These are phyloP conservation scores for Agrotis segetum DNA, from an alignment of 2,888 invertebrate species.

Conservation along the genomic window DNA sequence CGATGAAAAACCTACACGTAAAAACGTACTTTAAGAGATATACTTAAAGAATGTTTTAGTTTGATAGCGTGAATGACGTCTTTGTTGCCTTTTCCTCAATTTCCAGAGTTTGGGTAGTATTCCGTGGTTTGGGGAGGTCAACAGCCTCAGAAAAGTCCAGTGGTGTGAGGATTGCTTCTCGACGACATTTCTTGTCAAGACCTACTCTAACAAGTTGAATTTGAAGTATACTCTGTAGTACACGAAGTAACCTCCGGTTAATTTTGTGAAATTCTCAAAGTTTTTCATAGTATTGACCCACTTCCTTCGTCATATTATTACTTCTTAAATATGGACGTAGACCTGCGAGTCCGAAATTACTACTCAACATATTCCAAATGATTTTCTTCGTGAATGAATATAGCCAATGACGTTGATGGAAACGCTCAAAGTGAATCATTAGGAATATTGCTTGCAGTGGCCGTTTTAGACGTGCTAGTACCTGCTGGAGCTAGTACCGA, in stretches of 20 bases:
- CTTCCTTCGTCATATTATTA: not conserved
- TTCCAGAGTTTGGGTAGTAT: conserved; percentile 52
- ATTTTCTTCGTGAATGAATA: no score
- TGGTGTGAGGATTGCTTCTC: conserved; percentile 38
- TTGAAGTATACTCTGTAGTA: conserved; percentile 13
- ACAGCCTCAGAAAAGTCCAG: conserved; percentile 56
- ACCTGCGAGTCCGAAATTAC: no score
- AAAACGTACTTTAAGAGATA: conserved; percentile 26
- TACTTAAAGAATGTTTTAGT: not conserved
- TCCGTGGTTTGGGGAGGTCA: conserved; percentile 64
- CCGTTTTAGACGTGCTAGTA: no score
- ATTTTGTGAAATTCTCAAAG: not conserved
- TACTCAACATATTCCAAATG: no score
- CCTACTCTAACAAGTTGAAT: conserved; percentile 15
- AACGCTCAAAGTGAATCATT: no score
- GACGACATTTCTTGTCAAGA: conserved; percentile 40
- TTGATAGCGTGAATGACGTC: conserved; percentile 15
- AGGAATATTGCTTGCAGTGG: no score
- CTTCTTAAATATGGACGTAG: no score
- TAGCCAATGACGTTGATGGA: no score
- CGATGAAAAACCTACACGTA: not conserved
- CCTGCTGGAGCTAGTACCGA: not conserved
- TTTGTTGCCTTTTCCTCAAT: conserved; percentile 54
- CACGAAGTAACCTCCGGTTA: conserved; percentile 2
- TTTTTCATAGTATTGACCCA: no score